Evolutionary conservation across 1,140 invertebrate genomes (phyloP), one percentile per base, ranked within the genome.

Genomic region (Scylla paramamosain): DNA sequence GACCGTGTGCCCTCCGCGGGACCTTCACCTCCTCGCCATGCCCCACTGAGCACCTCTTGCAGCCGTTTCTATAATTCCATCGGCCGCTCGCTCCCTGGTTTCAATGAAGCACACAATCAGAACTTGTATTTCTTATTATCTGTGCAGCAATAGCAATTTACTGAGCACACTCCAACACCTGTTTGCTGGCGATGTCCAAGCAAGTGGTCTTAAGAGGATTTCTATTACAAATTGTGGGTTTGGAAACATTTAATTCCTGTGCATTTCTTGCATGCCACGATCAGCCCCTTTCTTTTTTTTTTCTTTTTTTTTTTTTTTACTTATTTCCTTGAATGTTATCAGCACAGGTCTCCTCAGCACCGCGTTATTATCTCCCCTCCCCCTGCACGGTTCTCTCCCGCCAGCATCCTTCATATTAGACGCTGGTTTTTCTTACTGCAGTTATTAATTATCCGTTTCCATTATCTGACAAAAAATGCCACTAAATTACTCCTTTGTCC

Each of bases 81-180:
- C 25, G 67, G 20, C 67, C 67, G 25, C 67, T n/a, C 67, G 67
- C 67, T 77, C n/a, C 67, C 67, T n/a, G 67, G 67, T 77, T 77
- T 77, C 67, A 77, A n/a, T n/a, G 67, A 77, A n/a, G 67, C 67
- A n/a, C 67, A 77, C 67, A 77, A 77, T 77, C 67, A 77, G 67
- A n/a, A n/a, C 67, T 77, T 77, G 67, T n/a, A n/a, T 77, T 77
- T 77, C 67, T 77, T 77, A n/a, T 25, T 77, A 77, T 77, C 25
- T 77, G 4, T n/a, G 67, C 67, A n/a, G 20, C 67, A 77, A 77
- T 20, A n/a, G 67, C 67, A 77, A n/a, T 77, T 77, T 20, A 25
- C 67, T 77, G 67, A 77, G 67, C 67, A 77, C 67, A 77, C 20
- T 25, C 6, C 67, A n/a, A 77, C 67, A 77, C 67, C 67, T 77